Conservation (phyloP, 2,797 vertebrate species). For the Macropodus opercularis region DNA sequence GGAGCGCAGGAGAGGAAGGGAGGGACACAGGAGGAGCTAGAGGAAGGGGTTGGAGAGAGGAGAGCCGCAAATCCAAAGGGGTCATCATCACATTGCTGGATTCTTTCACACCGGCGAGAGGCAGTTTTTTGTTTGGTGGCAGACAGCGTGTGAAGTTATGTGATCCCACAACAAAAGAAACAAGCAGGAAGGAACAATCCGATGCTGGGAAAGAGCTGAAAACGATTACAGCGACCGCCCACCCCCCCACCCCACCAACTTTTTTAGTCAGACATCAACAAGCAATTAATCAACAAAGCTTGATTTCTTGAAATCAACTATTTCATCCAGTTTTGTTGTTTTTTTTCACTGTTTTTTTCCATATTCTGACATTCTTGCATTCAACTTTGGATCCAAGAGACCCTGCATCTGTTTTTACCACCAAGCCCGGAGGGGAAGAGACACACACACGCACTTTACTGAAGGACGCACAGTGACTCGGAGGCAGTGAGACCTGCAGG, state of each 20-base stretch:
- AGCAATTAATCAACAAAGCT: constrained; percentile 15
- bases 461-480: constrained; percentile 17
- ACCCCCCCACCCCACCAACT: constrained; percentile 10
- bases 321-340: constrained; percentile 14
- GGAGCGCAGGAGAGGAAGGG: constrained; percentile 49
- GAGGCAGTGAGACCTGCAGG: constrained; percentile 11
- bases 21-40: constrained; percentile 75
- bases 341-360: not conserved
- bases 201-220: constrained; percentile 63
- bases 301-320: constrained; percentile 36
- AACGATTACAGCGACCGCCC: constrained; percentile 55
- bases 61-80: constrained; percentile 79
- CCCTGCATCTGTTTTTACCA: constrained; percentile 5
- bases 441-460: not conserved
- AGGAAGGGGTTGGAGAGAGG: constrained; percentile 76
- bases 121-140: constrained; percentile 67
- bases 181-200: constrained; percentile 68
- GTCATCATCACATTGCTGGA: constrained; percentile 83
- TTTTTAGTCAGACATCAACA: constrained; percentile 33
- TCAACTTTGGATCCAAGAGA: constrained; percentile 17
- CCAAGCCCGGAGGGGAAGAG: not conserved
- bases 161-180: constrained; percentile 82
- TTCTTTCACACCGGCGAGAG: constrained; percentile 81
- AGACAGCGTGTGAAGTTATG: constrained; percentile 86
- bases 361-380: constrained; percentile 8